These are phyloP conservation scores for Phaetusa simplex DNA, from an alignment of 2,113 vertebrate genomes.

Conservation along the genomic window DNA sequence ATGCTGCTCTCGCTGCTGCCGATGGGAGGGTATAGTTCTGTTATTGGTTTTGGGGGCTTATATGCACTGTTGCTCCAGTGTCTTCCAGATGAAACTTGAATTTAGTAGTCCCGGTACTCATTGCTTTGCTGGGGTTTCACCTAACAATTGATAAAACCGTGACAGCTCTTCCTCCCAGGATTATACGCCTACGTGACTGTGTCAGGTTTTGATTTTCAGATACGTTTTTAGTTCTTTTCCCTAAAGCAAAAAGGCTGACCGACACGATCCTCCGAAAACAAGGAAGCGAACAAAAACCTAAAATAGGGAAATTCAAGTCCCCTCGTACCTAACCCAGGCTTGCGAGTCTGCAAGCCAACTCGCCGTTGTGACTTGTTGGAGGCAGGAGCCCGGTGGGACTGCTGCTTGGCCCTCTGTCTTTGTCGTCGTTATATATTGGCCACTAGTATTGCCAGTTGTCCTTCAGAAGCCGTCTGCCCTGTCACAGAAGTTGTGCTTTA, in stretches of 20 bases:
- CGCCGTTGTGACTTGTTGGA: not conserved
- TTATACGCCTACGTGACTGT: no score
- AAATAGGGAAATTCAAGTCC: not conserved
- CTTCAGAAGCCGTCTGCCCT: not conserved
- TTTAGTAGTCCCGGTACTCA: no score
- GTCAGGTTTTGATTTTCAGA: not conserved
- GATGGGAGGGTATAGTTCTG: not conserved
- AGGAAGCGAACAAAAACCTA: not conserved
- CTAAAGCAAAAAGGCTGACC: not conserved
- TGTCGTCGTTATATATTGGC: not conserved
- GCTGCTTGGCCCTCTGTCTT: not conserved
- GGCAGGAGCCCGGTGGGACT: not conserved
- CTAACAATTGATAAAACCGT: not conserved
- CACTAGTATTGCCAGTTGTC: no score
- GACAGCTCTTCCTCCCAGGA: not conserved
- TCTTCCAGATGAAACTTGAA: not conserved
- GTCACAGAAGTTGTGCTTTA: not conserved
- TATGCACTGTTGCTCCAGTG: not conserved
- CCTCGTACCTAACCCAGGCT: no score
- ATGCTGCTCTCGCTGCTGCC: not conserved
- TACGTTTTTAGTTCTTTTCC: not conserved
- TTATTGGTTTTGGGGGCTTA: not conserved
- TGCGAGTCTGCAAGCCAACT: not conserved
- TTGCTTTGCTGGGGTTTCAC: not conserved
- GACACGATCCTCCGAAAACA: not conserved